phyloP scores from a whole-genome alignment of 2,888 invertebrate species.

The Epinotia nisella region DNA sequence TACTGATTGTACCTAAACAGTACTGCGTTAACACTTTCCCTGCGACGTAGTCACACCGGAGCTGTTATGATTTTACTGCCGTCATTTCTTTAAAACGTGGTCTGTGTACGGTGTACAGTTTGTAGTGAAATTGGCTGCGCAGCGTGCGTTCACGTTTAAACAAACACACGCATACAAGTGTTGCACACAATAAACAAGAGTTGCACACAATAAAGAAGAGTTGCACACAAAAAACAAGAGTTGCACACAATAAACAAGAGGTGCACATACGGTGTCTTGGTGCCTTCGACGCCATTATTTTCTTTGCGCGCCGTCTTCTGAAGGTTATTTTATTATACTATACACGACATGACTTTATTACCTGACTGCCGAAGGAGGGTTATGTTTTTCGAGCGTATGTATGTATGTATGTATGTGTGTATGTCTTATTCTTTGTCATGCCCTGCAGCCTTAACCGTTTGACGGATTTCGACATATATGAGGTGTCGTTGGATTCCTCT shows the following conservation, averaged over 20 bases:
- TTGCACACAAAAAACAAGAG: not conserved
- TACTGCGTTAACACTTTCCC: conserved; percentile 21
- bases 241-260: not conserved
- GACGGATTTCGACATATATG: no score
- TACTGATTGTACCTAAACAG: no score
- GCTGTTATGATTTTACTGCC: conserved; percentile 56
- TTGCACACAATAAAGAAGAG: not conserved
- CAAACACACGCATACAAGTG: not conserved
- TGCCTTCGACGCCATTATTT: not conserved
- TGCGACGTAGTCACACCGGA: conserved; percentile 28
- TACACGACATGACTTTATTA: no score
- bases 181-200: not conserved
- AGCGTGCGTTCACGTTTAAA: conserved; percentile 17
- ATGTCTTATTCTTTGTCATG: no score
- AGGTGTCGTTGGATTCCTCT: no score
- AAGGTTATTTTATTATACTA: no score
- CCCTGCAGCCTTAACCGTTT: no score
- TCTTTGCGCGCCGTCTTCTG: not conserved
- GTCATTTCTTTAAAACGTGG: conserved; percentile 64
- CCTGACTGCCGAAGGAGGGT: no score
- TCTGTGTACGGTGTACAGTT: conserved; percentile 58
- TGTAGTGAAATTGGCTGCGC: conserved; percentile 50
- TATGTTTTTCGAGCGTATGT: no score
- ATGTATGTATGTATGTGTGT: no score
- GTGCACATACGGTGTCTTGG: not conserved